Evolutionary conservation across 2,888 invertebrate species (phyloP), one percentile per base, ranked within the genome.

Genomic region (Dolichomitus sp.): DNA sequence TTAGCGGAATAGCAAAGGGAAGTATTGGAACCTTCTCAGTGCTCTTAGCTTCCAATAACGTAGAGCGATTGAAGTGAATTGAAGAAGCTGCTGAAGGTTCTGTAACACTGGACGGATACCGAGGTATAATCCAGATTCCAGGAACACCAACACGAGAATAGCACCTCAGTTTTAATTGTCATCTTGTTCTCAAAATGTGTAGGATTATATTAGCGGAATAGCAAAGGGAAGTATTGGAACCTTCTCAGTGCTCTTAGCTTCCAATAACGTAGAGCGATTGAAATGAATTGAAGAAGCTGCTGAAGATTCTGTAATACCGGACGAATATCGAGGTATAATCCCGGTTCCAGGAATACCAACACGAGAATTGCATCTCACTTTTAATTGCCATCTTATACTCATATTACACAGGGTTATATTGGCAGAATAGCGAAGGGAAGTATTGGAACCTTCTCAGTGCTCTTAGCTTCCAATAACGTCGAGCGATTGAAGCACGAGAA

Each of bases 261-360:
- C 14, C 17, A 17, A 6, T 5, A 3, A 48, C 17, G 48, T 14
- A 27, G 27, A 27, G 6, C 54, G 14, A 27, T 27, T 27, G 12
- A 54, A 27, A n/a, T n/a, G n/a, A n/a, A n/a, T n/a, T n/a, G 33
- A 17, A 14, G 23, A 27, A 54, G 42, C n/a, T n/a, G n/a, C 30
- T 40, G 23, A 40, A 52, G 23, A 9, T 69, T 57, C 27, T 42
- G 70, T 42, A 42, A 70, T 57, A 57, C 27, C 14, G 69, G 11
- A 14, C 12, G 4, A 27, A n/a, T n/a, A n/a, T n/a, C n/a, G n/a
- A 30, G 30, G 37, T 2, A 30, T n/a, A 4, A 48, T 27, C 27
- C 54, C 27, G 27, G 27, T 54, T 27, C 27, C 54, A 54, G 27
- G 27, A 27, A 54, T 54, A 14, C 54, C 54, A 27, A 12, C 14